These are phyloP conservation scores for Emydura subglobosa DNA, from an alignment of 2,113 vertebrate genomes.

Conservation along the genomic window DNA sequence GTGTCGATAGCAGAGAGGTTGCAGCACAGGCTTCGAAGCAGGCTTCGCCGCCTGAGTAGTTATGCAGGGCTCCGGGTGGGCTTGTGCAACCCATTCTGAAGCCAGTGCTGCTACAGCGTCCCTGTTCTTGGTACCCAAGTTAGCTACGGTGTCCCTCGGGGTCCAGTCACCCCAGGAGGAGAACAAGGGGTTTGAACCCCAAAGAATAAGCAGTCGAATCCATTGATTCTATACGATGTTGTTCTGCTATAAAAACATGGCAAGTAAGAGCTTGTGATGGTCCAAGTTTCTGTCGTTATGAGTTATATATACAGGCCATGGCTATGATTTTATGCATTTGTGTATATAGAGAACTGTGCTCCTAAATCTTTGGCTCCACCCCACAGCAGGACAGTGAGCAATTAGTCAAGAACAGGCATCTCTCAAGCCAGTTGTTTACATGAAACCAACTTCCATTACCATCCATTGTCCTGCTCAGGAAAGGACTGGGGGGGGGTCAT, in stretches of 20 bases:
- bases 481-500: not conserved
- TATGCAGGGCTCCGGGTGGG: not conserved
- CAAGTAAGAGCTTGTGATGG: not conserved
- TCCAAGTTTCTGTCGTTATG: not conserved
- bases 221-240: not conserved
- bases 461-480: not conserved
- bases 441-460: not conserved
- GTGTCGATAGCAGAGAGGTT: not conserved
- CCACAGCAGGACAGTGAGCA: not conserved
- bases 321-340: not conserved
- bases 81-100: not conserved
- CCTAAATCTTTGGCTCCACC: not conserved
- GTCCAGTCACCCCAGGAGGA: not conserved
- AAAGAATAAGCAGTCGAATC: not conserved
- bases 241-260: not conserved
- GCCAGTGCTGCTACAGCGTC: not conserved
- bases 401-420: not conserved
- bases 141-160: not conserved
- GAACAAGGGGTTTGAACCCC: not conserved
- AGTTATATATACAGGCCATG: not conserved
- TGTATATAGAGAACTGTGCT: not conserved
- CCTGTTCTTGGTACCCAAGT: not conserved
- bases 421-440: not conserved
- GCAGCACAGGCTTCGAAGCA: not conserved
- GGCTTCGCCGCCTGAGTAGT: not conserved